These are phyloP conservation scores for Drosophila sturtevanti DNA, from an alignment of 1,140 invertebrate species.

Conservation along the genomic window DNA sequence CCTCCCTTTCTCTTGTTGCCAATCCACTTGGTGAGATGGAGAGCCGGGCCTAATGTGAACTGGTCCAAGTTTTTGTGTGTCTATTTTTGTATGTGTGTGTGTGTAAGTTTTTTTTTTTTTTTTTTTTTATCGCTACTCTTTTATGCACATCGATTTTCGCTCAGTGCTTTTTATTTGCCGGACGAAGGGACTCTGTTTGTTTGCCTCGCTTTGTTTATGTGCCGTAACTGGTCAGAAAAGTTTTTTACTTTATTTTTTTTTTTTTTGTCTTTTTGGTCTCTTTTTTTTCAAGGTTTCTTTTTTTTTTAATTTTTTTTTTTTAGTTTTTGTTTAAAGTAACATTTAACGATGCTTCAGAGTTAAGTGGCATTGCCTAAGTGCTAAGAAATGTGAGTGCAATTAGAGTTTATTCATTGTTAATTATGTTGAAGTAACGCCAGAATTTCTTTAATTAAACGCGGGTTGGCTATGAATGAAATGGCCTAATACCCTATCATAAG, in stretches of 20 bases:
- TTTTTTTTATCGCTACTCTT: constrained; percentile 61
- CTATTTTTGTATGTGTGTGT: constrained; percentile 7
- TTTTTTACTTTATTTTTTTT: neutral
- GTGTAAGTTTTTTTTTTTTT: neutral
- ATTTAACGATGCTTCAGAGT: constrained; percentile 25
- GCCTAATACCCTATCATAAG: too few species aligned
- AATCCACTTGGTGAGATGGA: constrained; percentile 16
- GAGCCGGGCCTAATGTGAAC: constrained; percentile 48
- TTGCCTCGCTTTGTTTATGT: constrained; percentile 68
- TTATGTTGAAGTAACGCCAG: constrained; percentile 15
- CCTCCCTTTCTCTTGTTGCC: constrained; percentile 9
- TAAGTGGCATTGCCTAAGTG: constrained; percentile 1
- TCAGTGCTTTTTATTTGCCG: constrained; percentile 78
- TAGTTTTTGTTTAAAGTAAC: constrained; percentile 1
- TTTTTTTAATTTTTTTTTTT: constrained; percentile 12
- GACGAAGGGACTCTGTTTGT: constrained; percentile 44
- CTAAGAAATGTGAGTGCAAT: constrained; percentile 12
- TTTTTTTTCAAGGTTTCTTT: neutral
- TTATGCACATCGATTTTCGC: constrained; percentile 81
- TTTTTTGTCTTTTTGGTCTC: too few species aligned
- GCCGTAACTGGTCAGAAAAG: constrained; percentile 56
- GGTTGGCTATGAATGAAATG: too few species aligned
- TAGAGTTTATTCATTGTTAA: constrained; percentile 22
- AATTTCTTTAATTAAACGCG: neutral
- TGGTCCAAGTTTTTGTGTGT: constrained; percentile 42